Conservation (phyloP, 2,113 vertebrate species). For the Hirundichthys speculiger region DNA sequence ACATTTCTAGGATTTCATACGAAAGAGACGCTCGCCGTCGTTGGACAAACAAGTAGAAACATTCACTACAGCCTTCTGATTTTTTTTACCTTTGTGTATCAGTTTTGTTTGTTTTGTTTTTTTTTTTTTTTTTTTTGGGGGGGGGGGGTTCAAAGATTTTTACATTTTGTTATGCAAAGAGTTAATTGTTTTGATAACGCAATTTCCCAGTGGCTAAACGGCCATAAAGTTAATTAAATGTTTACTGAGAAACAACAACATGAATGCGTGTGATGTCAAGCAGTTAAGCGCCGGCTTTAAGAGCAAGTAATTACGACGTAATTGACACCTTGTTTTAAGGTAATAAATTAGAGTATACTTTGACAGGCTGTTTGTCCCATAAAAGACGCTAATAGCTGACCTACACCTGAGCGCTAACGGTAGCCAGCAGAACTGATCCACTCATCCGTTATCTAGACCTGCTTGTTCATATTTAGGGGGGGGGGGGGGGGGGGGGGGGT, state of each 20-base stretch:
- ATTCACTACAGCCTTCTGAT: no score
- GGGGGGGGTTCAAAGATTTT: not conserved
- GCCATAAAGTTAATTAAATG: conserved; percentile 27
- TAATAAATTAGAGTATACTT: conserved; percentile 63
- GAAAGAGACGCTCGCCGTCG: conserved; percentile 46
- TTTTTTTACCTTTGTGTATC: conserved; percentile 3
- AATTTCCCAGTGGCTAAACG: conserved; percentile 19
- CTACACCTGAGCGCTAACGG: conserved; percentile 8
- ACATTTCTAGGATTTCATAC: conserved; percentile 67
- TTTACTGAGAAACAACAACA: conserved; percentile 44
- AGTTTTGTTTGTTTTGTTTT: conserved; percentile 6
- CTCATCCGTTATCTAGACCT: no score
- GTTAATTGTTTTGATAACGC: conserved; percentile 15
- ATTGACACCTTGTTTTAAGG: conserved; percentile 69
- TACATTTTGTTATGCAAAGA: no score
- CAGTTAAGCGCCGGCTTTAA: conserved; percentile 62
- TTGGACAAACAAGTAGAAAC: conserved; percentile 43
- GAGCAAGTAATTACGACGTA: conserved; percentile 69
- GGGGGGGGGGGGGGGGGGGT: no score
- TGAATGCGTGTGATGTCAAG: conserved; percentile 45
- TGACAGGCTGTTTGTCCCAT: conserved; percentile 62
- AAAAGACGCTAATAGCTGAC: conserved; percentile 50
- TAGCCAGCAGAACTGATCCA: no score
- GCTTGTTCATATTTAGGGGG: no score
- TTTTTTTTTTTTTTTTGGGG: not conserved